phyloP scores from a whole-genome alignment of 1,140 invertebrate genomes.

The Panagrolaimus sp. region DNA sequence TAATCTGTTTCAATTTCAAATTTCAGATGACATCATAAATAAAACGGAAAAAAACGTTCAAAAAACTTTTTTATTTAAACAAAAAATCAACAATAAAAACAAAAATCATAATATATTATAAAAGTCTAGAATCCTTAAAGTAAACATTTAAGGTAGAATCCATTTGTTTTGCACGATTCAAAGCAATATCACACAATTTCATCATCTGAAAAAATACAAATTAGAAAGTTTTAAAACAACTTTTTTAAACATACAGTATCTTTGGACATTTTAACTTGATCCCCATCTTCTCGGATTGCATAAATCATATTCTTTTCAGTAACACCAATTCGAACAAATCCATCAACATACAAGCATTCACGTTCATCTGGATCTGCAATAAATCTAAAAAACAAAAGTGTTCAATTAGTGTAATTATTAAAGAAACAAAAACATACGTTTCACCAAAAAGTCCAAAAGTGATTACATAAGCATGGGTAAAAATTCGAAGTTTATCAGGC shows the following conservation, averaged over 20 bases:
- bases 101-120: too few species aligned
- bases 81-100: too few species aligned
- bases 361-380: not conserved
- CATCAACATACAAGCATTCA: conserved; percentile 6
- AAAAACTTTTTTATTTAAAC: too few species aligned
- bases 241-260: too few species aligned
- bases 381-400: too few species aligned
- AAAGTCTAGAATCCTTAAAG: conserved; percentile 8
- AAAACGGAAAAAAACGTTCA: too few species aligned
- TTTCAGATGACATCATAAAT: too few species aligned
- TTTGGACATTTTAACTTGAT: not conserved
- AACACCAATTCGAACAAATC: conserved; percentile 1
- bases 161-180: not conserved
- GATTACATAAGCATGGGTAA: not conserved
- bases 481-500: conserved; percentile 5
- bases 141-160: not conserved
- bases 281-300: conserved; percentile 6
- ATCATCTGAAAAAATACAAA: too few species aligned
- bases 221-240: too few species aligned
- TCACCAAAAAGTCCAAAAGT: not conserved
- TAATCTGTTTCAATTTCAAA: too few species aligned
- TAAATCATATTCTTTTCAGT: not conserved
- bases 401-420: too few species aligned
- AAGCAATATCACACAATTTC: conserved; percentile 3
- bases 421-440: too few species aligned